Base-by-base conservation (phyloP, 2,797 vertebrate species). In the Poeciliopsis gracilis region DNA sequence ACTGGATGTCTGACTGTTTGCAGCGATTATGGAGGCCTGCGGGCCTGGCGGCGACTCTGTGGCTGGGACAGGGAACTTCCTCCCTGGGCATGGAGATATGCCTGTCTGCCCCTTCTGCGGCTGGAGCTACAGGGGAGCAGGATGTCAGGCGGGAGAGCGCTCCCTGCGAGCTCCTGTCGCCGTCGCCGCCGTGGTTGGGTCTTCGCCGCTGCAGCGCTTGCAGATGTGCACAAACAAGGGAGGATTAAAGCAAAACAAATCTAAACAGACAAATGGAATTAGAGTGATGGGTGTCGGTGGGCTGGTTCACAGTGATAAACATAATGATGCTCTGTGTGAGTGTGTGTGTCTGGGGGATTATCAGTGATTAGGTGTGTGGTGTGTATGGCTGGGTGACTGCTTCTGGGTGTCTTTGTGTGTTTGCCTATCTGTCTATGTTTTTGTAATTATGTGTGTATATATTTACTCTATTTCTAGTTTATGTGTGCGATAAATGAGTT, bases 231-330 rank as follows among this genome's bases (percentile, higher is more conserved):
- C 95, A 96, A 95, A 95, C 94, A 95, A 95, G 94, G 92, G 93
- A 91, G 95, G 95, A 95, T 95, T 96, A 96, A 96, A 95, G 94
- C 93, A 94, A 96, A 96, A 95, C 92, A 87, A 96, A 96, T 96
- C 95, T 95, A 95, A 96, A 96, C 95, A 95, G 95, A 95, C 94
- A 95, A 96, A 96, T 92, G 93, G 95, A 95, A 96, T 96, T 96
- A 96, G 94, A 95, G 93, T 94, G 95, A 95, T 95, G 94, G 95
- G 94, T 95, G 94, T 95, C 94, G 94, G 93, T 93, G 93, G 94
- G 94, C 94, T 96, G 95, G 94, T 94, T 93, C 91, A 91, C 91
- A 93, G 94, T 95, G 95, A 96, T 96, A 95, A 96, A 95, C 94
- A 94, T 93, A 93, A 95, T 95, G 95, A 95, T 90, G 94, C 90